phyloP scores from a whole-genome alignment of 2,888 invertebrate species.

The Dastarcus helophoroides region DNA sequence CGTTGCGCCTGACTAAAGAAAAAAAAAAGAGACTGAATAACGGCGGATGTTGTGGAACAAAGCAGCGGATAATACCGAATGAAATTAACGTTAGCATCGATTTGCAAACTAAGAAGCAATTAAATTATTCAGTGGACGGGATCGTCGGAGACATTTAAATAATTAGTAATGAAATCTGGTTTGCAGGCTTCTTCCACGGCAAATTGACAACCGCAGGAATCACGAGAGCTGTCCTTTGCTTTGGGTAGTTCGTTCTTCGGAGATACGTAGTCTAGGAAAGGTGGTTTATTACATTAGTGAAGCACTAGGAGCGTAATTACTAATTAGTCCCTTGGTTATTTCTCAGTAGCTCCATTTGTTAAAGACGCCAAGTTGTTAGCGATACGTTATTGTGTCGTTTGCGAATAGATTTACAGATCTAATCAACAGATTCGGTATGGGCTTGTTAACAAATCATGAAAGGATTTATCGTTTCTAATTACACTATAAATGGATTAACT shows the following conservation, averaged over 20 bases:
- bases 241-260: not conserved
- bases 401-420: conserved; percentile 26
- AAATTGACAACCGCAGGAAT: conserved; percentile 2
- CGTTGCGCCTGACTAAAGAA: too few species aligned
- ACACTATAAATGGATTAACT: not conserved
- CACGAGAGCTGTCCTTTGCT: not conserved
- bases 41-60: too few species aligned
- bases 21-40: too few species aligned
- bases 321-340: conserved; percentile 1
- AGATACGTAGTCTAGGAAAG: not conserved
- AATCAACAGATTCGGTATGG: conserved; percentile 27
- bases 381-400: conserved; percentile 31
- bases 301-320: not conserved
- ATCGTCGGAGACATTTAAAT: conserved; percentile 13
- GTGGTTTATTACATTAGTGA: conserved; percentile 1
- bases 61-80: not conserved
- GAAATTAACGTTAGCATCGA: too few species aligned
- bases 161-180: conserved; percentile 11
- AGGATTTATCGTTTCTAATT: conserved; percentile 18
- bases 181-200: too few species aligned
- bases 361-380: conserved; percentile 12
- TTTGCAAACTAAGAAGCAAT: conserved; percentile 8
- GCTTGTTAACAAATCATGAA: conserved; percentile 26
- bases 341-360: conserved; percentile 3
- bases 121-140: conserved; percentile 11